A percentile compares a stretch with the other conserved stretches of the same genome.
Evolutionary conservation across 1,140 invertebrate species (phyloP).

Genomic region (Cotesia chilonis): DNA sequence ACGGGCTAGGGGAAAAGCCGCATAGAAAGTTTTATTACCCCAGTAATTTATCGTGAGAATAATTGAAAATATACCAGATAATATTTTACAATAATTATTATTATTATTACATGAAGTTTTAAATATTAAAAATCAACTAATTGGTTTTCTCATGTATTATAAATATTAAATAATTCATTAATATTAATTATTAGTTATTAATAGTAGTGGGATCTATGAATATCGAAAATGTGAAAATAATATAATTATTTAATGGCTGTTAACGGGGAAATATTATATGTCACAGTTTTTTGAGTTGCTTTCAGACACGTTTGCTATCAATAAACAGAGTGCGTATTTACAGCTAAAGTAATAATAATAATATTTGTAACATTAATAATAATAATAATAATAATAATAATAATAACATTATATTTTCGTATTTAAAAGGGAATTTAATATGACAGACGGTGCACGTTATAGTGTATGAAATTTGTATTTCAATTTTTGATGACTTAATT

Average conservation of each 20-base stretch:
- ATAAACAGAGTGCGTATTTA: background rate
- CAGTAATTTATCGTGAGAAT: background rate
- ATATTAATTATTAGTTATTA: background rate
- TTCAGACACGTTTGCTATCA: background rate
- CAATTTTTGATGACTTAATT: background rate
- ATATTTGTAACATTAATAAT: background rate
- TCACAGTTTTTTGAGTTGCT: background rate
- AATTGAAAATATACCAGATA: background rate
- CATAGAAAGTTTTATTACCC: background rate
- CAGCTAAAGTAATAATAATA: background rate
- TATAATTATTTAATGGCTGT: conserved; percentile 11
- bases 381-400: too few relatives aligned
- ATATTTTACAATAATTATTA: conserved; percentile 3
- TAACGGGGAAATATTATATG: background rate
- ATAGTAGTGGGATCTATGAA: background rate
- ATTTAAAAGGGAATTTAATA: too few relatives aligned
- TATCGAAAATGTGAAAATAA: conserved; percentile 3
- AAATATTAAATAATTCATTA: background rate
- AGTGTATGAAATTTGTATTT: conserved; percentile 10
- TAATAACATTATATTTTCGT: too few relatives aligned
- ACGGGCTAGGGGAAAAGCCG: conserved; percentile 47
- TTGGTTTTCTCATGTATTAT: background rate
- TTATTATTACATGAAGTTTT: background rate
- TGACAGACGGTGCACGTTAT: conserved; percentile 19
- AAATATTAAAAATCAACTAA: background rate